Percentiles rank a stretch among this genome's conserved stretches.
phyloP scores from a whole-genome alignment of 2,888 invertebrate species.

The Drosophila picticornis region DNA sequence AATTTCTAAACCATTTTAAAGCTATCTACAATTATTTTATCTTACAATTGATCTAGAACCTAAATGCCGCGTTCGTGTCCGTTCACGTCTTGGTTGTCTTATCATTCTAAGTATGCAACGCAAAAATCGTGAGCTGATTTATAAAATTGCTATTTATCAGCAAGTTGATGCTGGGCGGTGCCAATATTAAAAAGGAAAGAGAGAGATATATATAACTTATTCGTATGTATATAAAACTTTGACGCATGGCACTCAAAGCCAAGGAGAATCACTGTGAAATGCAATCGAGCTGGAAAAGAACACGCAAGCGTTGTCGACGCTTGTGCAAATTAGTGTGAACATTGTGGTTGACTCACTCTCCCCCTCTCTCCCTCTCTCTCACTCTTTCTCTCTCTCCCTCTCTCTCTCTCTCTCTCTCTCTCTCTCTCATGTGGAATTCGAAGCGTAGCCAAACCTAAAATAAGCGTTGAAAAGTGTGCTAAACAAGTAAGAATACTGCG shows the following conservation, averaged over 20 bases:
- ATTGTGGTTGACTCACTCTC: constrained; percentile 48
- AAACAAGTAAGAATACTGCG: constrained; percentile 58
- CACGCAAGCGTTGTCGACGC: constrained; percentile 46
- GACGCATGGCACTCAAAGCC: constrained; percentile 29
- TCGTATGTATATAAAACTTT: background rate
- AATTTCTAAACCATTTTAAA: background rate
- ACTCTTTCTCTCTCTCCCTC: background rate
- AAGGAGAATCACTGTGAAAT: constrained; percentile 44
- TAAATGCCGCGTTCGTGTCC: background rate
- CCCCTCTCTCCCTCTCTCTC: background rate
- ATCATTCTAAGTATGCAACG: background rate
- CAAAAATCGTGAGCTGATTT: background rate
- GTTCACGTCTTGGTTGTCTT: background rate
- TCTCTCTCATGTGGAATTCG: constrained; percentile 39
- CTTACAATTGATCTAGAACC: too few relatives aligned
- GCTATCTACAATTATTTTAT: background rate
- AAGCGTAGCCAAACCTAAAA: constrained; percentile 69
- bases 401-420: background rate
- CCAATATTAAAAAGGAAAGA: background rate
- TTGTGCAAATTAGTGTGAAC: constrained; percentile 76
- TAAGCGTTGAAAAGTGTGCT: constrained; percentile 82
- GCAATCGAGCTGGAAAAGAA: constrained; percentile 73
- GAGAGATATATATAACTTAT: background rate
- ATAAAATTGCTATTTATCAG: background rate
- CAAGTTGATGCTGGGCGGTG: background rate